phyloP scores from a whole-genome alignment of 2,113 vertebrate genomes.

The Chaetura pelagica region DNA sequence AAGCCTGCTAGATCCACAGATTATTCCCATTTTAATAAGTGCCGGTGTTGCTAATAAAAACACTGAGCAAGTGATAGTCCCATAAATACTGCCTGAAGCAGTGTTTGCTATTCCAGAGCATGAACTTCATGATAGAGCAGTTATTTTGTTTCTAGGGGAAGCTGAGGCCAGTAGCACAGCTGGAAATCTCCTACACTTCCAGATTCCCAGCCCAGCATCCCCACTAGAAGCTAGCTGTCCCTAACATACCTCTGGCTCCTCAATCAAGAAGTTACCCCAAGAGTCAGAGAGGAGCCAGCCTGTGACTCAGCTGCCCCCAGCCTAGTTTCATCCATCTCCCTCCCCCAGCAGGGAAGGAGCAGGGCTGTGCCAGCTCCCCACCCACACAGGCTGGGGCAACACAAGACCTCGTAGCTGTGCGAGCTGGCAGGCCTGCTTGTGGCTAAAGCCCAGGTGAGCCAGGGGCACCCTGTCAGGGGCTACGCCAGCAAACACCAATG shows the following conservation, averaged over 20 bases:
- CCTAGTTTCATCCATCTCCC: not conserved
- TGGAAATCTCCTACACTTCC: not conserved
- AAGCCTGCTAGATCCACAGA: not conserved
- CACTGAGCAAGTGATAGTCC: not conserved
- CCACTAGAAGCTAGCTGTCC: not conserved
- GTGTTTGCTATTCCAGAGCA: not conserved
- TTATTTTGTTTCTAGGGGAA: not conserved
- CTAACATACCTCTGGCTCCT: not conserved
- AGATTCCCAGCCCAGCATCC: not conserved
- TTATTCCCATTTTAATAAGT: not conserved
- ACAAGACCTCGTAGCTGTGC: rapidly evolving
- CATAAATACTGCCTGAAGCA: not conserved
- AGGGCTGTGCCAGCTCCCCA: not conserved
- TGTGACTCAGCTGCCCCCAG: not conserved
- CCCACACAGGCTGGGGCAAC: not conserved
- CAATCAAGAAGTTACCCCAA: not conserved
- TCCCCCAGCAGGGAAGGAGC: not conserved
- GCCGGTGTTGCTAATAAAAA: not conserved
- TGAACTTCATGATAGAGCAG: not conserved
- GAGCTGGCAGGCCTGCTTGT: not conserved
- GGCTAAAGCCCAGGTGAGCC: not conserved
- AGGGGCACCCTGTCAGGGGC: not conserved
- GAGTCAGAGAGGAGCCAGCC: not conserved
- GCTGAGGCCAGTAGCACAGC: not conserved
- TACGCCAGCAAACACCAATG: not conserved